A percentile compares a stretch with the other conserved stretches of the same genome.
phyloP scores from a whole-genome alignment of 35 echinoderm and acorn worm genomes.

The Patiria miniata region DNA sequence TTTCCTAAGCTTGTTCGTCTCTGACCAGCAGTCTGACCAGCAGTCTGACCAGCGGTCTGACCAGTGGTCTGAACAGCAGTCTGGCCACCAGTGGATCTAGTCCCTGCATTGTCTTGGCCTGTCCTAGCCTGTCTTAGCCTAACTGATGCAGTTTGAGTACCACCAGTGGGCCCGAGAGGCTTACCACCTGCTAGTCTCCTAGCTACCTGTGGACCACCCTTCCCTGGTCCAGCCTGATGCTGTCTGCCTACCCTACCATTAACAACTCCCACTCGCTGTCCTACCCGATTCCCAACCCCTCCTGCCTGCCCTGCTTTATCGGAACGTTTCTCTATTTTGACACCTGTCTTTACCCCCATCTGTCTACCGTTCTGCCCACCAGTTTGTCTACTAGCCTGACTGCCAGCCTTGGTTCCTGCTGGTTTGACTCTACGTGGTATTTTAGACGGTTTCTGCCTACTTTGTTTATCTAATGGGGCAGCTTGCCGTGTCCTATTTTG shows the following conservation, averaged over 20 bases:
- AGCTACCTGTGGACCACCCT: background rate
- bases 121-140: background rate
- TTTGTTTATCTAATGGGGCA: background rate
- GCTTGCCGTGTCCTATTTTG: too few species aligned
- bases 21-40: background rate
- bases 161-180: background rate
- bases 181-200: slow-evolving; percentile 15
- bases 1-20: background rate
- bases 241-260: too few species aligned
- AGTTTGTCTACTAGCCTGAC: background rate
- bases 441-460: background rate
- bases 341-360: background rate
- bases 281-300: background rate
- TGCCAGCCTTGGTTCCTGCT: background rate
- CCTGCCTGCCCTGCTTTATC: background rate
- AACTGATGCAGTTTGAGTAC: background rate
- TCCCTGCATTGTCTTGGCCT: background rate
- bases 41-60: background rate
- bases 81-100: background rate
- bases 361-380: background rate
- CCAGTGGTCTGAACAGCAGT: background rate
- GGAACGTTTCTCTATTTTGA: background rate
- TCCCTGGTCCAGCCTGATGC: background rate
- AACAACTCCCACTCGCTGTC: too few species aligned
- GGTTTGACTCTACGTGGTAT: background rate